Conservation (phyloP, 2,113 vertebrate species). For the Pardalotus punctatus region DNA sequence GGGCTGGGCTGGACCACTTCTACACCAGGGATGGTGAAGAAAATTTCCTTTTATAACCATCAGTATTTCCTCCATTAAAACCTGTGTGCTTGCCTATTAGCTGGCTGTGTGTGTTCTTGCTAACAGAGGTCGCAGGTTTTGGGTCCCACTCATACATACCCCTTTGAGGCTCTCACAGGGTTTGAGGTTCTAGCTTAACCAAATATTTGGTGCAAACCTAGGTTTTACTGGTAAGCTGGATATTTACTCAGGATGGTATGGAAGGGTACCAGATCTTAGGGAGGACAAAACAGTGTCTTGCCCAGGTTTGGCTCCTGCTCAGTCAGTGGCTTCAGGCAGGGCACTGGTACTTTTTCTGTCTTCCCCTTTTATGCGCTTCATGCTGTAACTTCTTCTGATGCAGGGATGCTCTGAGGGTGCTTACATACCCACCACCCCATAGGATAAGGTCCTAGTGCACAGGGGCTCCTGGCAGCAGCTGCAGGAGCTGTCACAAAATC, state of each 20-base stretch:
- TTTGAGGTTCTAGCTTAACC: neutral
- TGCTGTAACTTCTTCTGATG: neutral
- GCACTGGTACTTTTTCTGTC: neutral
- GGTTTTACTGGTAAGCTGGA: neutral
- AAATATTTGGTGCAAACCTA: neutral
- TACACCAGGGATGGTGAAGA: neutral
- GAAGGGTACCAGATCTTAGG: neutral
- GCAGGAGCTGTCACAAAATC: neutral
- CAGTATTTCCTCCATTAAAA: neutral
- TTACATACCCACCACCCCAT: fast-evolving
- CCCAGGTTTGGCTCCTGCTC: neutral
- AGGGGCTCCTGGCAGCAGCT: neutral
- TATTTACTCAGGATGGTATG: neutral
- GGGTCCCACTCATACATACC: fast-evolving
- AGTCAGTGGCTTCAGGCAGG: neutral
- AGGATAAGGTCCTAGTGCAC: neutral
- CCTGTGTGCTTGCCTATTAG: neutral
- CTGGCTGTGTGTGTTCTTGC: neutral
- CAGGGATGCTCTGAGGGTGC: neutral
- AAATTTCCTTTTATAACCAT: neutral
- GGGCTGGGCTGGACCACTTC: neutral
- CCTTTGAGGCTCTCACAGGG: fast-evolving
- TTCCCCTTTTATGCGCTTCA: neutral
- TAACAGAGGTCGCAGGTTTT: neutral
- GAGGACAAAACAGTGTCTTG: neutral